Conservation (phyloP, 1,140 invertebrate genomes). For the Apis dorsata region DNA sequence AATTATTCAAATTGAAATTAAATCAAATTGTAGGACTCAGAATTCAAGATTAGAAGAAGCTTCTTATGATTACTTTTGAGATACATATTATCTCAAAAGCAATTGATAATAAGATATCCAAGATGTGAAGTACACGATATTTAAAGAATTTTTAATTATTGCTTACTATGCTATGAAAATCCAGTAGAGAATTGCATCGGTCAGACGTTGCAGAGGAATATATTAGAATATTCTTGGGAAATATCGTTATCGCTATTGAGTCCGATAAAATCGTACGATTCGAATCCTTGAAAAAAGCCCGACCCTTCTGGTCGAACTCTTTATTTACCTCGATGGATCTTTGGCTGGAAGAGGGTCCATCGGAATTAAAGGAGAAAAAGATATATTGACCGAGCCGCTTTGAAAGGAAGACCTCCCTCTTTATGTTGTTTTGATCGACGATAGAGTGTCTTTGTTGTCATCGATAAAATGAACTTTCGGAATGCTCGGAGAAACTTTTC, state of each 20-base stretch:
- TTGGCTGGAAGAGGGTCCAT: not conserved
- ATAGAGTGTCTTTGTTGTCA: constrained; percentile 14
- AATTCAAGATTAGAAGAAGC: too few species aligned
- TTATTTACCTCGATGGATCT: constrained; percentile 6
- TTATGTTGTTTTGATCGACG: constrained; percentile 18
- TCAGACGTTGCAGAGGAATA: not conserved
- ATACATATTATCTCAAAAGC: too few species aligned
- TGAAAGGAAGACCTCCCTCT: not conserved
- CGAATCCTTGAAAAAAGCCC: not conserved
- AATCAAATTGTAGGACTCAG: too few species aligned
- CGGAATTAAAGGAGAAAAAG: constrained; percentile 17
- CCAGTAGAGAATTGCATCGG: not conserved
- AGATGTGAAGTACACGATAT: too few species aligned
- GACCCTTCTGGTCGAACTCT: not conserved
- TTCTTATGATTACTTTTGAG: too few species aligned
- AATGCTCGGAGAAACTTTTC: not conserved
- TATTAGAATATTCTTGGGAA: too few species aligned
- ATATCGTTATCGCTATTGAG: too few species aligned
- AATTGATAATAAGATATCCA: too few species aligned
- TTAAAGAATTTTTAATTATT: too few species aligned
- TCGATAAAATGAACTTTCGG: constrained; percentile 1
- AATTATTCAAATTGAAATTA: too few species aligned
- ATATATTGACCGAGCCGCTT: constrained; percentile 7
- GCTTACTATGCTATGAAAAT: too few species aligned
- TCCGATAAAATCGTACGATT: not conserved